These are phyloP conservation scores for Scolopax rusticola DNA, from an alignment of 2,797 vertebrate genomes.

Conservation along the genomic window DNA sequence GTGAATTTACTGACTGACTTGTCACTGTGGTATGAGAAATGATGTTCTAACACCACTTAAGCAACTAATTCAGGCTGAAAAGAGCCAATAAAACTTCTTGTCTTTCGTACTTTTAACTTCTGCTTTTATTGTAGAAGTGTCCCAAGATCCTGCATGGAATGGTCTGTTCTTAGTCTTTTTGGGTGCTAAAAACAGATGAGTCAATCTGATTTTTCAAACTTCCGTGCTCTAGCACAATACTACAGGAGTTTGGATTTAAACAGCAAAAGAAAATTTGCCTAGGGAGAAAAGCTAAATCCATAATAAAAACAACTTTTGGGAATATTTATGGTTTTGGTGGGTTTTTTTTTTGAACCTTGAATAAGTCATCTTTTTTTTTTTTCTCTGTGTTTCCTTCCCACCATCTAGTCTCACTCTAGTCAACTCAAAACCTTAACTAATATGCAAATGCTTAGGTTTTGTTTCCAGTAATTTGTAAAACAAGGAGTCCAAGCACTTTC, in stretches of 20 bases:
- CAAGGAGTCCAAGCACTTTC: background rate
- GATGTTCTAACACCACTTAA: background rate
- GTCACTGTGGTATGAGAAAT: background rate
- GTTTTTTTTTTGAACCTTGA: background rate
- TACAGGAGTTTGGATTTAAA: background rate
- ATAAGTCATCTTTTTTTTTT: background rate
- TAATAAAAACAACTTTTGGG: slow-evolving; percentile 30
- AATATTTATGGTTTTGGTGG: background rate
- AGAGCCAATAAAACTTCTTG: background rate
- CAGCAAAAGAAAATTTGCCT: background rate
- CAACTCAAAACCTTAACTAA: background rate
- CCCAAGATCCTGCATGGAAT: background rate
- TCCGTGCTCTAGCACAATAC: background rate
- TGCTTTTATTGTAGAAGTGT: slow-evolving; percentile 15
- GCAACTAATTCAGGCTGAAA: background rate
- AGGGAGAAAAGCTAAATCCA: background rate
- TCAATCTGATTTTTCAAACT: background rate
- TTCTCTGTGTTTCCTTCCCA: background rate
- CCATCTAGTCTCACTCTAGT: background rate
- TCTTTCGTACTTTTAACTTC: slow-evolving; percentile 31
- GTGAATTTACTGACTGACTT: background rate
- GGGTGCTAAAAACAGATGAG: background rate
- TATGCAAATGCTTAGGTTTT: background rate
- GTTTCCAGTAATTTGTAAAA: background rate
- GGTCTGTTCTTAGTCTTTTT: background rate